Conservation (phyloP, 2,797 vertebrate species). For the Spondyliosoma cantharus region DNA sequence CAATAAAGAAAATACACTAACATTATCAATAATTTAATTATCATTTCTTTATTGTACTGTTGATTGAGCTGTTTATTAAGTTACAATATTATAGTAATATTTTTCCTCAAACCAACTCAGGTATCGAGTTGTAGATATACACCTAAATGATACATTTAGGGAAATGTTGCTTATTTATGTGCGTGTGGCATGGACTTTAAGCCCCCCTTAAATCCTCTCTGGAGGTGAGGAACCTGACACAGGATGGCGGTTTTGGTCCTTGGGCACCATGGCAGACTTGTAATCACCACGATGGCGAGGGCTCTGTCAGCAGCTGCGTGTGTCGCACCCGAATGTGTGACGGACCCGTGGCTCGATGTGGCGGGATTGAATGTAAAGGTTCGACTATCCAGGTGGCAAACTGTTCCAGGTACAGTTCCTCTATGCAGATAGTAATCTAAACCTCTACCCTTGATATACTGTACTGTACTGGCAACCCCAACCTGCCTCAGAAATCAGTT, state of each 20-base stretch:
- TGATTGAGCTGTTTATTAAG: background rate
- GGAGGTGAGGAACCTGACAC: constrained; percentile 91
- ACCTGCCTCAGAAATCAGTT: background rate
- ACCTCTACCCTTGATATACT: too few species aligned
- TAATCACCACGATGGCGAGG: constrained; percentile 87
- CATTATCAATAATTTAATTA: background rate
- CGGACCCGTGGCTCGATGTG: constrained; percentile 89
- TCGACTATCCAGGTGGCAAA: constrained; percentile 92
- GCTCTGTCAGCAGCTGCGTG: constrained; percentile 86
- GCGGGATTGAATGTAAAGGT: constrained; percentile 89
- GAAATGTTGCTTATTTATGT: background rate
- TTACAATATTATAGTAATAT: background rate
- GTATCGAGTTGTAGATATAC: background rate
- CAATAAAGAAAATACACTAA: too few species aligned
- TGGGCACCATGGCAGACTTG: constrained; percentile 92
- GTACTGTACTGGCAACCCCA: too few species aligned
- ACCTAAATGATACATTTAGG: background rate
- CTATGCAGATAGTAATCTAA: background rate
- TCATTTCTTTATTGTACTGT: background rate
- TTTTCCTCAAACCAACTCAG: background rate
- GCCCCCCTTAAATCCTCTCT: constrained; percentile 13
- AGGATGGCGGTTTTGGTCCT: constrained; percentile 89
- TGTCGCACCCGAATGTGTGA: constrained; percentile 91
- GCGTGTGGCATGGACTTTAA: background rate
- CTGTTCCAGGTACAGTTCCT: constrained; percentile 89